phyloP scores from a whole-genome alignment of 1,140 invertebrate genomes.

The Oreohelix idahoensis region DNA sequence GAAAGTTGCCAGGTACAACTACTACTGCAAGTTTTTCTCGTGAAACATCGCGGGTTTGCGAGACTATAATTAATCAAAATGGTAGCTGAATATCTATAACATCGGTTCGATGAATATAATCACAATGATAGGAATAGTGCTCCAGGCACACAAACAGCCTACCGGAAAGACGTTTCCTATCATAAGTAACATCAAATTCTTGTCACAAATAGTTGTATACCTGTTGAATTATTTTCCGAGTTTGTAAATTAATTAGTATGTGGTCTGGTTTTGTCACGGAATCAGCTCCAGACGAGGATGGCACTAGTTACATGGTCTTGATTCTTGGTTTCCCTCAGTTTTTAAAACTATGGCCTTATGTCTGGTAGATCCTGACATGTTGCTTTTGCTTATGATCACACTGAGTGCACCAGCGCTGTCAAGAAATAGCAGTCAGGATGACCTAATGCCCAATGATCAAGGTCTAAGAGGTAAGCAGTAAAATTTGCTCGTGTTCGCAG shows the following conservation, averaged over 20 bases:
- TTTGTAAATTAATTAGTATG: neutral
- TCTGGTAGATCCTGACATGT: neutral
- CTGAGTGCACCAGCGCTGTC: neutral
- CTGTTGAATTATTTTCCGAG: no score
- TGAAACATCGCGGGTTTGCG: conserved; percentile 35
- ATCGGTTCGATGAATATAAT: neutral
- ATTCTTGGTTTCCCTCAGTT: no score
- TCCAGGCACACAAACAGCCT: no score
- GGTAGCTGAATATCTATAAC: neutral
- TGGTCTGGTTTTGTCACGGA: no score
- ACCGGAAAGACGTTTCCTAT: neutral
- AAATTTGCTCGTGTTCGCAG: no score
- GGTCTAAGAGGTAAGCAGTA: neutral
- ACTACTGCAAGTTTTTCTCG: conserved; percentile 45
- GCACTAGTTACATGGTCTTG: no score
- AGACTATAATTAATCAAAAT: conserved; percentile 28
- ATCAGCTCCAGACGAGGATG: no score
- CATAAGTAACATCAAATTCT: neutral
- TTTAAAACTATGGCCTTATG: neutral
- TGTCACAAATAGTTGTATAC: no score
- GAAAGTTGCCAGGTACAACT: neutral
- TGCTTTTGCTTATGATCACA: neutral
- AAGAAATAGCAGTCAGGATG: neutral
- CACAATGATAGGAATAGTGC: no score
- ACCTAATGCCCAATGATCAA: neutral